A percentile compares a stretch with the other conserved stretches of the same genome.
These are phyloP conservation scores for Aptenodytes forsteri DNA, from an alignment of 2,113 vertebrate genomes.

Conservation along the genomic window DNA sequence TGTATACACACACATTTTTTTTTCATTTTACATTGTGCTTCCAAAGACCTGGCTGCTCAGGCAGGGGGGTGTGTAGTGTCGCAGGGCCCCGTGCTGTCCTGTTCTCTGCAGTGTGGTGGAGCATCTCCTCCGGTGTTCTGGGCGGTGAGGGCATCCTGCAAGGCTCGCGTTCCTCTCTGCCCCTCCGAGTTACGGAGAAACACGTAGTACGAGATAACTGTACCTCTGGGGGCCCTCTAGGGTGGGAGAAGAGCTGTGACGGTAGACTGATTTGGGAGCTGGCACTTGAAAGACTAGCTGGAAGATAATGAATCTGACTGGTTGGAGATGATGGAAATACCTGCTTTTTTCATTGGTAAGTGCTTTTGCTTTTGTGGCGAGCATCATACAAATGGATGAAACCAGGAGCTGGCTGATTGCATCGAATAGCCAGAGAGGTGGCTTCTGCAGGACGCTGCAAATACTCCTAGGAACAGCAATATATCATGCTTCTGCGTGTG, in stretches of 20 bases:
- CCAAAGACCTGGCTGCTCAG: not conserved
- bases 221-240: too few relatives aligned
- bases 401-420: not conserved
- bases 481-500: rapidly evolving
- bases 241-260: not conserved
- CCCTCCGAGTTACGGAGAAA: rapidly evolving
- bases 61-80: rapidly evolving
- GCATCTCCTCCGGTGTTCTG: not conserved
- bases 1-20: rapidly evolving
- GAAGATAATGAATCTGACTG: not conserved
- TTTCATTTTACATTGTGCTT: rapidly evolving
- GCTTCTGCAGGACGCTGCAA: not conserved
- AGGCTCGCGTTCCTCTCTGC: rapidly evolving
- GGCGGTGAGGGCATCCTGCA: not conserved
- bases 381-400: not conserved
- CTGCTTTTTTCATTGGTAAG: not conserved
- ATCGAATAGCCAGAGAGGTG: not conserved
- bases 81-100: rapidly evolving
- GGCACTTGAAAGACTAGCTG: not conserved
- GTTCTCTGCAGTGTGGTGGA: rapidly evolving
- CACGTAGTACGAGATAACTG: rapidly evolving
- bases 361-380: not conserved
- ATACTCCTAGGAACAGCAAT: too few relatives aligned
- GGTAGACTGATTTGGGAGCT: not conserved
- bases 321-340: not conserved